Base-by-base conservation (phyloP, 2,888 invertebrate species). In the Anoncus sp. region DNA sequence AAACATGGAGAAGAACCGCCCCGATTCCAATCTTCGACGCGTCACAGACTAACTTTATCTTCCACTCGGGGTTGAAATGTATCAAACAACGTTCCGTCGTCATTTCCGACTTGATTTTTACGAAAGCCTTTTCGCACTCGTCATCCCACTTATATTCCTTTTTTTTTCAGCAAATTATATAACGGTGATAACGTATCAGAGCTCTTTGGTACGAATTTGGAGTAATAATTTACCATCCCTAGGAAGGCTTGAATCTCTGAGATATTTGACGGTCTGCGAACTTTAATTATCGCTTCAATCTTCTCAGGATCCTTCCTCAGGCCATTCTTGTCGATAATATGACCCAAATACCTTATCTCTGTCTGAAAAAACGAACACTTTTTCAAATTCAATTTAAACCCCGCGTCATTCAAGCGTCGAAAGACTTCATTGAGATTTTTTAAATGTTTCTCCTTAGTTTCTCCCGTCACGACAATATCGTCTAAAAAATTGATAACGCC, bases 171-270 rank as follows among this genome's bases (percentile, higher is more conserved):
- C 43, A 0, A 89, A 81, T 82, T 90, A 90, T 71, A 51, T 83
- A 91, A 71, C 0, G 89, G 89, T 10, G 79, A 74, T 35, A 85
- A 76, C 9, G 86, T 82, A 1, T 63, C 69, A 10, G 88, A 67
- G 7, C 87, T 80, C 20, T 85, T 83, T 14, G 84, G 81, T 1
- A 90, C 77, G 83, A 91, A 91, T 55, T 84, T 84, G 3, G 86
- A 81, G 79, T 91, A 91, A 81, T 89, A 91, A 81, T 90, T 89
- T 0, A 89, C 75, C 70, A 88, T 82, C 0, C 90, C 89, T 3
- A 85, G 43, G 78, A 88, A 89, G 0, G 87, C 82, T 51, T 80
- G 79, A 0, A 87, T 63, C 73, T 85, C 80, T 22, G 71, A 69
- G 0, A 83, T 74, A 69, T 86, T 80, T 35, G 71, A 72, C 2